phyloP scores from a whole-genome alignment of 2,888 invertebrate species.

The Meteorus cinctellus region DNA sequence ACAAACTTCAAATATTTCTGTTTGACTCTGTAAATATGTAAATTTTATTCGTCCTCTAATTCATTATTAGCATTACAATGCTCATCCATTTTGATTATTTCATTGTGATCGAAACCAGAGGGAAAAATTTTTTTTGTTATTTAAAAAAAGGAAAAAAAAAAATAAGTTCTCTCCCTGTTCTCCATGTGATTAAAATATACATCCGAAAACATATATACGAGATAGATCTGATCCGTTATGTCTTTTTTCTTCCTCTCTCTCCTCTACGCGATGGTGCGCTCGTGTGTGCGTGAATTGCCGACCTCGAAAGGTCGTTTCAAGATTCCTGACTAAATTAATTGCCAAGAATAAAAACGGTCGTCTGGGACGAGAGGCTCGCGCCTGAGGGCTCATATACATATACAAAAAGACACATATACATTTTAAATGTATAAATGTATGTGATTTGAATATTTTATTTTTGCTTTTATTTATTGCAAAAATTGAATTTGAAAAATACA shows the following conservation, averaged over 20 bases:
- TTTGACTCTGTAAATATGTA: too few relatives aligned
- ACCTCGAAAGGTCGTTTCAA: constrained; percentile 59
- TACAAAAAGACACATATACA: too few relatives aligned
- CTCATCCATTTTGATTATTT: too few relatives aligned
- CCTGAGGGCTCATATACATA: not conserved
- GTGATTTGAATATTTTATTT: not conserved
- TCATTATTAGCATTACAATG: too few relatives aligned
- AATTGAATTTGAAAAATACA: not conserved
- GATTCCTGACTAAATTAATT: constrained; percentile 47
- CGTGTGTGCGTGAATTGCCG: constrained; percentile 29
- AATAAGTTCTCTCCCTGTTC: not conserved
- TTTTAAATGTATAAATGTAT: not conserved
- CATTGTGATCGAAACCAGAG: too few relatives aligned
- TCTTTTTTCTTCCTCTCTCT: constrained; percentile 5
- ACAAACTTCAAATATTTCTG: too few relatives aligned
- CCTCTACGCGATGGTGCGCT: not conserved
- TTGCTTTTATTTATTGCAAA: not conserved
- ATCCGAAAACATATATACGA: constrained; percentile 5
- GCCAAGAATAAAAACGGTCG: constrained; percentile 36
- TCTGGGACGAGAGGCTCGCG: constrained; percentile 22
- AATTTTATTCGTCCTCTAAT: too few relatives aligned
- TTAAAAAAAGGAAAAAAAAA: not conserved
- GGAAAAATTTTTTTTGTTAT: not conserved
- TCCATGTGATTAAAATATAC: not conserved
- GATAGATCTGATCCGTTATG: constrained; percentile 2